Conservation (phyloP, 2,797 vertebrate genomes). For the Microctenopoma lineatum region DNA sequence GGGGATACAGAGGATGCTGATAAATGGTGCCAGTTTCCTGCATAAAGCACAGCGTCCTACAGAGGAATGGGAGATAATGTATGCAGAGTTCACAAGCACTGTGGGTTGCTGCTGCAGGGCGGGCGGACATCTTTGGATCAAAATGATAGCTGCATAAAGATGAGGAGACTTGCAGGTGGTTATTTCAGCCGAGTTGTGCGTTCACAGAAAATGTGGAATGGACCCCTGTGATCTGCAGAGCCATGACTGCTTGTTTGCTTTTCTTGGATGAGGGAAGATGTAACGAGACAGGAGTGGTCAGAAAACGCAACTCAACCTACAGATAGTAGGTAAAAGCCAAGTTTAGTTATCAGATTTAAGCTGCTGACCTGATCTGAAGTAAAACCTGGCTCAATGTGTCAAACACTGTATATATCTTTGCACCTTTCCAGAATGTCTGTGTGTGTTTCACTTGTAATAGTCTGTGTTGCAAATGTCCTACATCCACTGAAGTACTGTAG, state of each 20-base stretch:
- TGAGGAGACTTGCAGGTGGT: conserved; percentile 62
- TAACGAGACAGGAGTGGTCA: conserved; percentile 46
- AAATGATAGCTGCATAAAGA: conserved; percentile 64
- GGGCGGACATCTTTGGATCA: conserved; percentile 64
- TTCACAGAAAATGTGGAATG: conserved; percentile 31
- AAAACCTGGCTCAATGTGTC: too few species aligned
- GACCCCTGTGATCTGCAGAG: conserved; percentile 50
- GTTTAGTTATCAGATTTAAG: neutral
- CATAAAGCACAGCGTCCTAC: conserved; percentile 65
- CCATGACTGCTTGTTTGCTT: conserved; percentile 22
- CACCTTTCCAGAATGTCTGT: too few species aligned
- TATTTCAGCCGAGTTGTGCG: conserved; percentile 38
- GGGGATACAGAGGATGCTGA: conserved; percentile 63
- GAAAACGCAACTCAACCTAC: neutral
- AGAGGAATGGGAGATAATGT: conserved; percentile 62
- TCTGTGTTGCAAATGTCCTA: too few species aligned
- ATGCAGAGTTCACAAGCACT: conserved; percentile 76
- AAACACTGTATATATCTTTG: too few species aligned
- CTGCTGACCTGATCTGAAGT: too few species aligned
- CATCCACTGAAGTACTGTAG: too few species aligned
- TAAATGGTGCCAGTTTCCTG: conserved; percentile 73
- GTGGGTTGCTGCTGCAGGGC: conserved; percentile 69
- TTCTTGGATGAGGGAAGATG: conserved; percentile 32
- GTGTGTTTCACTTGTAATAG: too few species aligned
- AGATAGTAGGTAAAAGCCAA: conserved; percentile 5